Conservation (phyloP, 2,113 vertebrate species). For the Rhinogobius similis region DNA sequence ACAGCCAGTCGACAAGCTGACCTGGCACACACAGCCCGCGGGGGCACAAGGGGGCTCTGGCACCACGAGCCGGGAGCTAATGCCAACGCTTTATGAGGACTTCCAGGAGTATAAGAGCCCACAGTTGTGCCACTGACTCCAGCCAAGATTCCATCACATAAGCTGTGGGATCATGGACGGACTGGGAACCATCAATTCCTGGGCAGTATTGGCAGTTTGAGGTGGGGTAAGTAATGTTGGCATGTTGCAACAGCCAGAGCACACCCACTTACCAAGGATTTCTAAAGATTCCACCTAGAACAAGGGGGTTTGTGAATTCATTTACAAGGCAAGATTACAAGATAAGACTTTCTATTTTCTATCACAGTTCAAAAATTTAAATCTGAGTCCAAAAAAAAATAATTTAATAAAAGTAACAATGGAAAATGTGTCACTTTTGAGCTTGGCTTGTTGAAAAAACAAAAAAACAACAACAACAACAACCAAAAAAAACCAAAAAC, state of each 20-base stretch:
- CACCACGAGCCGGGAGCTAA: slow-evolving; percentile 4
- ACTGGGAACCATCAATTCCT: slow-evolving; percentile 12
- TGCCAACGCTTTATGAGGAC: slow-evolving; percentile 13
- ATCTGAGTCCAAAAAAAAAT: too few species aligned
- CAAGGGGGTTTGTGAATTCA: background rate
- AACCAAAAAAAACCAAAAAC: too few species aligned
- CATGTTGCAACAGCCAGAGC: background rate
- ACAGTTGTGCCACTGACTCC: background rate
- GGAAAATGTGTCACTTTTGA: too few species aligned
- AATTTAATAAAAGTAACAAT: too few species aligned
- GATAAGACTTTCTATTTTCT: background rate
- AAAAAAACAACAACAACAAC: too few species aligned
- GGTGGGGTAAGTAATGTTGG: slow-evolving; percentile 2
- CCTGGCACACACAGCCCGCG: slow-evolving; percentile 25
- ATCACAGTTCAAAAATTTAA: too few species aligned
- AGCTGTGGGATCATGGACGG: background rate
- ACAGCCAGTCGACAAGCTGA: slow-evolving; percentile 40
- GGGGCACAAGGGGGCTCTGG: slow-evolving; percentile 6
- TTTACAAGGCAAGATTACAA: too few species aligned
- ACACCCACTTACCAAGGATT: background rate
- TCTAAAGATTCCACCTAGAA: background rate
- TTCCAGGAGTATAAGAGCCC: slow-evolving; percentile 3
- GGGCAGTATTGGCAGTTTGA: background rate
- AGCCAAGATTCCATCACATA: slow-evolving; percentile 13
- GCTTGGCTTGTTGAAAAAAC: too few species aligned